A percentile compares a stretch with the other conserved stretches of the same genome.
Evolutionary conservation across 2,113 vertebrate genomes (phyloP).

Genomic region (Notarius quadriscutis): DNA sequence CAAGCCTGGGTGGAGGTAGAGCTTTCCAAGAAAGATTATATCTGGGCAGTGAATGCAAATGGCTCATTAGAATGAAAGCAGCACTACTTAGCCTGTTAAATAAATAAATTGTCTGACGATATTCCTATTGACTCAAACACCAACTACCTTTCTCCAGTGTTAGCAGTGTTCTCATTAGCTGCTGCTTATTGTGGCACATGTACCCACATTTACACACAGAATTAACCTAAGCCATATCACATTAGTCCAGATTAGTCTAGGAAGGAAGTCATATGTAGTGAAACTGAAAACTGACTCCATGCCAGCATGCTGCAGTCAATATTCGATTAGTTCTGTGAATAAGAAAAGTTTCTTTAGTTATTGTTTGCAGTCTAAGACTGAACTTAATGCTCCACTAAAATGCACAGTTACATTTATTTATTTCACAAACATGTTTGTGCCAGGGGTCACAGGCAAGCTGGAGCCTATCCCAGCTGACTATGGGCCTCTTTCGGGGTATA

Average conservation of each 20-base stretch:
- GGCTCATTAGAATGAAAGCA: constrained; percentile 33
- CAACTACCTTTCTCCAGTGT: neutral
- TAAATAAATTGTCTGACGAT: constrained; percentile 34
- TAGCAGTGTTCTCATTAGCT: constrained; percentile 6
- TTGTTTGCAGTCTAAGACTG: neutral
- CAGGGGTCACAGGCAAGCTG: no score
- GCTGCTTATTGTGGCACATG: constrained; percentile 5
- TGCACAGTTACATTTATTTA: no score
- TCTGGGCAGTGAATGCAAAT: neutral
- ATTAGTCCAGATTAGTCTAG: constrained; percentile 24
- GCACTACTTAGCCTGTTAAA: constrained; percentile 7
- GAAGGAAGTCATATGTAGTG: neutral
- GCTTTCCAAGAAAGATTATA: constrained; percentile 8
- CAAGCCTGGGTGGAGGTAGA: neutral
- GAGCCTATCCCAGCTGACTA: no score
- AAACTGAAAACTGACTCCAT: constrained; percentile 27
- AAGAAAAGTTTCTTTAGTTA: neutral
- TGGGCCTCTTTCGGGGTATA: no score
- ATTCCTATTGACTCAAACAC: constrained; percentile 9
- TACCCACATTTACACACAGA: neutral
- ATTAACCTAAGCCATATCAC: constrained; percentile 9
- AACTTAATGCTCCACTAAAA: no score
- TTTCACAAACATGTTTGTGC: no score
- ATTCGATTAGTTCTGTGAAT: neutral
- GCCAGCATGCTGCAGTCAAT: neutral